Base-by-base conservation (phyloP, 2,113 vertebrate genomes). In the Thermophis baileyi region DNA sequence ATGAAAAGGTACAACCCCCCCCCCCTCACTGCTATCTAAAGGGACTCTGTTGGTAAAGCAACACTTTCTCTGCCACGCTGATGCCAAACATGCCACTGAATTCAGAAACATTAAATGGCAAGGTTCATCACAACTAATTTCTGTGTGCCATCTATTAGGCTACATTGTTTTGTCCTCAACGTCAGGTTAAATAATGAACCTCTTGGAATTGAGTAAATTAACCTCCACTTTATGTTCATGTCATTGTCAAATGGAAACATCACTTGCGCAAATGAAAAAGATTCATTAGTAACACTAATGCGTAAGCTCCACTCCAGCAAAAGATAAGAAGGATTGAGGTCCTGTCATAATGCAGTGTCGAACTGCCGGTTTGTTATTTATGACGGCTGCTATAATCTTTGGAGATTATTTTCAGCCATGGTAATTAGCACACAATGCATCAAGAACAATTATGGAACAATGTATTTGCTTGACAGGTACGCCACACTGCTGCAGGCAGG, bases 111-210 rank as follows among this genome's bases (percentile, higher is more conserved):
- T 97, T 98, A 97, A 98, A 97, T 97, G 96, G 97, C 96, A 97
- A 98, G 98, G 98, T 98, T 98, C 97, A 98, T 98, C 97, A 98
- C 97, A 97, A 96, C 97, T 98, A 97, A 98, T 98, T 98, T 97
- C 98, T 98, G 95, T 97, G 97, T 98, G 97, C 97, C 97, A 54
- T 97, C 97, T 98, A 98, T 98, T 98, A 98, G 97, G 96, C 97
- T 97, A 97, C 97, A 98, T 98, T 97, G 98, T 98, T 98, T 98
- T 97, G 97, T 98, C 97, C 97, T 98, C 97, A 97, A 97, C 94
- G 97, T 98, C 97, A 98, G 97, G 96, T 98, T 98, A 98, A 98
- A 98, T 98, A 98, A 98, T 98, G 97, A 98, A 98, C 97, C 97
- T 96, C 96, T 97, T 0, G 92, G 97, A 98, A 97, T 95, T 96